These are phyloP conservation scores for Misgurnus anguillicaudatus DNA, from an alignment of 2,113 vertebrate genomes.

Conservation along the genomic window DNA sequence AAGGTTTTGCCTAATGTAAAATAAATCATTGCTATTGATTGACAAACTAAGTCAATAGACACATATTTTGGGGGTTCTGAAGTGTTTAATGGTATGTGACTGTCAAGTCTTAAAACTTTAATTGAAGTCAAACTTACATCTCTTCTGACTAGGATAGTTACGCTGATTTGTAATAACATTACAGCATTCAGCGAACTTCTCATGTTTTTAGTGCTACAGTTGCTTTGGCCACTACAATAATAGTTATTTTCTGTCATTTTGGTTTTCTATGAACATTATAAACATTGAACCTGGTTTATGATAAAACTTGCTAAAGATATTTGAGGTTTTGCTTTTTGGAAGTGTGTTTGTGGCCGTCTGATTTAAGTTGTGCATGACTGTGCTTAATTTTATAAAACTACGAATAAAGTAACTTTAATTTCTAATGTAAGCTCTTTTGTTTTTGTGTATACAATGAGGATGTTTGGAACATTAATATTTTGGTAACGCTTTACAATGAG, in stretches of 20 bases:
- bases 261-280: constrained; percentile 6
- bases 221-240: constrained; percentile 6
- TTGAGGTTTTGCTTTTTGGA: neutral
- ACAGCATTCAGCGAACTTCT: neutral
- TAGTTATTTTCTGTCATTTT: neutral
- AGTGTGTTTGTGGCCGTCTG: constrained; percentile 14
- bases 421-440: neutral
- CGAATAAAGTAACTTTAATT: constrained; percentile 33
- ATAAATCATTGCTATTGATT: constrained; percentile 20
- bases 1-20: constrained; percentile 23
- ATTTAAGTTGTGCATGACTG: constrained; percentile 35
- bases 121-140: neutral
- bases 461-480: too few species aligned
- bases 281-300: neutral
- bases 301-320: neutral
- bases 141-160: constrained; percentile 31
- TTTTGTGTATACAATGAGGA: too few species aligned
- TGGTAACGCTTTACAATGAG: too few species aligned
- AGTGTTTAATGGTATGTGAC: constrained; percentile 16
- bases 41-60: neutral
- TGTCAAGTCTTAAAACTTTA: constrained; percentile 7
- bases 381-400: constrained; percentile 33
- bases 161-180: constrained; percentile 19
- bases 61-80: constrained; percentile 23
- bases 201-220: neutral